Evolutionary conservation across 2,113 vertebrate species (phyloP), one percentile per base, ranked within the genome.

Genomic region (Vulpes lagopus): DNA sequence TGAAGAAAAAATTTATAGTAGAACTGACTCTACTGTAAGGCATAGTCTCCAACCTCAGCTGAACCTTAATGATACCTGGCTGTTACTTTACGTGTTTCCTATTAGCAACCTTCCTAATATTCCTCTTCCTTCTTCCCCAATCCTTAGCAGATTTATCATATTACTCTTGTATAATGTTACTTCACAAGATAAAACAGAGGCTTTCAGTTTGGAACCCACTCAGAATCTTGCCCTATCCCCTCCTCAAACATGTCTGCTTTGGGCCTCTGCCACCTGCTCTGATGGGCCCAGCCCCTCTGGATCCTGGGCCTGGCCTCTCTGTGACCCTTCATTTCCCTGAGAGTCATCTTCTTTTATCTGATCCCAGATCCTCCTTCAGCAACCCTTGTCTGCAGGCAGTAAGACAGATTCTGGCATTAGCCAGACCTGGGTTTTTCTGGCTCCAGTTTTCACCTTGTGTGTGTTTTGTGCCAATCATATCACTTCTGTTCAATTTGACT

Each of bases 181-280:
- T 83, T 89, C 88, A 64, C 62, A 86, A 91, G 71, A 76, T n/a
- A 49, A 83, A 86, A 83, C 22, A 30, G 57, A 89, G 55, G 23
- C n/a, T 64, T 78, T 88, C 65, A 80, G 27, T 11, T 67, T 83
- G 55, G 35, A 92, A 73, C 71, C 65, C 35, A 76, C 71, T 82
- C n/a, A 25, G 79, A 62, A 62, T 53, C 81, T 64, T 96, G 35
- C 25, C 27, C 60, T 79, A 2, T 17, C 55, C 15, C 53, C 2
- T 85, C 67, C 23, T 81, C 27, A 74, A n/a, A 38, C 20, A 35
- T 90, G 53, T 53, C 90, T 62, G 15, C 35, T 76, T 53, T 81
- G 43, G 87, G 32, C 55, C 49, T 92, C 83, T 96, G 73, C 51
- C 67, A 51, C 71, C 79, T 95, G 25, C 53, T 89, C 82, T 64